Evolutionary conservation across 2,113 vertebrate genomes (phyloP).

Genomic region (Emydocephalus ijimae): DNA sequence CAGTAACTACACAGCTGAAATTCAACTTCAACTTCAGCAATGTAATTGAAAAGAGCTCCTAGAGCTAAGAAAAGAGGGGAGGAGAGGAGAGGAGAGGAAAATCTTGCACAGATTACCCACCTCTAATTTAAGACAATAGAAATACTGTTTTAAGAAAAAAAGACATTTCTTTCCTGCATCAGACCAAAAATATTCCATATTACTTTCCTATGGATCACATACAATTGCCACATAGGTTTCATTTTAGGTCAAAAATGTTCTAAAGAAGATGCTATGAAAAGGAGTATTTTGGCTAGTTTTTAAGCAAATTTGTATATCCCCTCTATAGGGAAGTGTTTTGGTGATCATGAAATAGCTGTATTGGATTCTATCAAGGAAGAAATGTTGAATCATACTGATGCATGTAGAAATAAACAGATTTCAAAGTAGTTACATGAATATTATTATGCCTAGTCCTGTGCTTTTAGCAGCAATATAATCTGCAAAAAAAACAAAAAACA

Average conservation of each 20-base stretch:
- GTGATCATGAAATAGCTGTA: background rate
- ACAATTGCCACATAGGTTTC: background rate
- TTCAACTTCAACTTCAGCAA: background rate
- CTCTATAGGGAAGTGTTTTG: background rate
- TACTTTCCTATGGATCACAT: accelerated
- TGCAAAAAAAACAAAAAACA: background rate
- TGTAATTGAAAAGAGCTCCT: background rate
- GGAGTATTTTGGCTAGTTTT: background rate
- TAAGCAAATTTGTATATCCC: background rate
- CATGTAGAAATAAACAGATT: background rate
- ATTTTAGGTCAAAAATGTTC: background rate
- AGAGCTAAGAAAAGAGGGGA: background rate
- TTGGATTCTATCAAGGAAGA: background rate
- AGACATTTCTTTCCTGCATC: background rate
- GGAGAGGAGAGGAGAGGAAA: background rate
- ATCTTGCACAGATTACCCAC: background rate
- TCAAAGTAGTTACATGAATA: background rate
- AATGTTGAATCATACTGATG: background rate
- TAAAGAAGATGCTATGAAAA: constrained; percentile 9
- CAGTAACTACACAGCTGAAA: background rate
- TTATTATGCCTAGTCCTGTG: background rate
- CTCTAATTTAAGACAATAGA: background rate
- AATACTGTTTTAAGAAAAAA: background rate
- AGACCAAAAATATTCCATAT: background rate
- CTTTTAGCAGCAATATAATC: too few relatives aligned